Conservation (phyloP, 2,888 invertebrate species). For the Fabriciana adippe region DNA sequence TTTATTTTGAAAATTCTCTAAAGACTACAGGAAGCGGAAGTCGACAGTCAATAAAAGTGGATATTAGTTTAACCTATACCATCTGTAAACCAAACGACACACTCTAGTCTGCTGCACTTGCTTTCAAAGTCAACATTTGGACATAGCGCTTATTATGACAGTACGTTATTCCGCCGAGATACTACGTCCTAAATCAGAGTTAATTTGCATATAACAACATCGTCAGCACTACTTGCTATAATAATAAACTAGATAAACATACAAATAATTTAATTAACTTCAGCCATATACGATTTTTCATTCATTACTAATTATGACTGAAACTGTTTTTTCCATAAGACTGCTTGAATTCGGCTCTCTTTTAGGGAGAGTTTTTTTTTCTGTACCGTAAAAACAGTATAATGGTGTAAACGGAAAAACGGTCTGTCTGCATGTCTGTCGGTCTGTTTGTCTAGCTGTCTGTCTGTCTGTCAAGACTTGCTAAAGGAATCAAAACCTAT, state of each 20-base stretch:
- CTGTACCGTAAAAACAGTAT: no score
- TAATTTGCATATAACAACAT: constrained; percentile 37
- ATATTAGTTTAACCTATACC: constrained; percentile 1
- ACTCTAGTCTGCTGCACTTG: constrained; percentile 22
- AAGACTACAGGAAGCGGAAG: not conserved
- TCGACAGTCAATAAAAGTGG: constrained; percentile 9
- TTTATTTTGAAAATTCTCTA: not conserved
- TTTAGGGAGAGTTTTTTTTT: no score
- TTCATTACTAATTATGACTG: no score
- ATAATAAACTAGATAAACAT: constrained; percentile 28
- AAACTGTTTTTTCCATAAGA: no score
- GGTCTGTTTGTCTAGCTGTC: no score
- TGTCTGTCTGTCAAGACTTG: no score
- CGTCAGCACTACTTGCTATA: constrained; percentile 26
- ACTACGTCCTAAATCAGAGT: constrained; percentile 30
- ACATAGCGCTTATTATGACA: constrained; percentile 34
- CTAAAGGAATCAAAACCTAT: no score
- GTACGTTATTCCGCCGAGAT: constrained; percentile 29
- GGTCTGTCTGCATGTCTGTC: no score
- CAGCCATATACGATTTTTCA: no score
- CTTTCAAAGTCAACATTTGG: constrained; percentile 33
- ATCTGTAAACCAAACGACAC: constrained; percentile 9
- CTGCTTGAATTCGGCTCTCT: no score
- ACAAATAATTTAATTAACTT: constrained; percentile 13
- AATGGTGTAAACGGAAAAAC: no score